phyloP scores from a whole-genome alignment of 1,140 invertebrate genomes.

The Atta texana region DNA sequence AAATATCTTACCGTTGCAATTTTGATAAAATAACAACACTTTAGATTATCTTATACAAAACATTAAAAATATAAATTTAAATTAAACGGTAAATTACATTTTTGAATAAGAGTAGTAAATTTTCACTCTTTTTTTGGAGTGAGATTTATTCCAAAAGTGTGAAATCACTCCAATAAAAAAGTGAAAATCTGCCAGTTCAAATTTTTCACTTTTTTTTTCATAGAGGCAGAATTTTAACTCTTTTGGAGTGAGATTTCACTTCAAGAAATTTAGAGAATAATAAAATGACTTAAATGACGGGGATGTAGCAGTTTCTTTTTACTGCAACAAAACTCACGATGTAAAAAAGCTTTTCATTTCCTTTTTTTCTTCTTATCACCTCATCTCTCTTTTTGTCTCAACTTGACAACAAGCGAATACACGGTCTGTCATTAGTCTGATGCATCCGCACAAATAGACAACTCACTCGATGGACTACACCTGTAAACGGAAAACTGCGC shows the following conservation, averaged over 20 bases:
- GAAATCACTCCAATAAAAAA: too few relatives aligned
- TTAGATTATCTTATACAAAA: not conserved
- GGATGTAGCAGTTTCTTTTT: slow-evolving; percentile 12
- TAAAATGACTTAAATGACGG: not conserved
- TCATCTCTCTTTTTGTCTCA: slow-evolving; percentile 31
- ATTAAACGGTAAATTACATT: not conserved
- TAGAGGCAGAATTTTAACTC: too few relatives aligned
- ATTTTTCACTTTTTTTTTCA: too few relatives aligned
- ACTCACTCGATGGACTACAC: slow-evolving; percentile 16
- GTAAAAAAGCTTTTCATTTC: slow-evolving; percentile 9
- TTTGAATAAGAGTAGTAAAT: too few relatives aligned
- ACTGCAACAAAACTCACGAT: not conserved
- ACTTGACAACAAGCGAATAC: slow-evolving; percentile 29
- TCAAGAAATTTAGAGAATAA: not conserved
- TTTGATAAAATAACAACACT: not conserved
- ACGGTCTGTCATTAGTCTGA: slow-evolving; percentile 5
- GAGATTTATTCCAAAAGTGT: too few relatives aligned
- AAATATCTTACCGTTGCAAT: not conserved
- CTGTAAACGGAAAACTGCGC: not conserved
- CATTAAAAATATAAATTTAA: not conserved
- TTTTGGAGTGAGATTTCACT: too few relatives aligned
- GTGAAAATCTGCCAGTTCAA: too few relatives aligned
- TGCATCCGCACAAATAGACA: slow-evolving; percentile 54
- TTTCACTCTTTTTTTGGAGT: too few relatives aligned
- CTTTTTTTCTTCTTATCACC: slow-evolving; percentile 14